Percentiles rank a stretch among this genome's conserved stretches.
Evolutionary conservation across 2,888 invertebrate genomes (phyloP).

Genomic region (Spatulosminthurus flaviceps): DNA sequence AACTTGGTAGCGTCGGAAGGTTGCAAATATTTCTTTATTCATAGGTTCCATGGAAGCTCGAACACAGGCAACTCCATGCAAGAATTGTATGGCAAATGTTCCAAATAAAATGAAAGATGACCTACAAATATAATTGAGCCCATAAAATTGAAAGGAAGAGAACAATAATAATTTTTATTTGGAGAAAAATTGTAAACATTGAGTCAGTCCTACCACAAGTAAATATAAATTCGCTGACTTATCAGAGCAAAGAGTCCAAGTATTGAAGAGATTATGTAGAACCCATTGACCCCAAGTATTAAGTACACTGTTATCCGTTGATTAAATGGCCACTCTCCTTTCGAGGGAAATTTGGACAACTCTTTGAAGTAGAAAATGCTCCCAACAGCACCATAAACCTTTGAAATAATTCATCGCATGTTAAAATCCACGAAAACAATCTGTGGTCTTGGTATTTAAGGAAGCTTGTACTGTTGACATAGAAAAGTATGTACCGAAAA

Average conservation of each 20-base stretch:
- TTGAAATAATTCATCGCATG: background rate
- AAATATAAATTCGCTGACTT: constrained; percentile 7
- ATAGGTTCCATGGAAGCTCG: constrained; percentile 27
- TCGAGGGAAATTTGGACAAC: constrained; percentile 23
- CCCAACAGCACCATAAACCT: constrained; percentile 37
- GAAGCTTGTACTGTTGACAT: background rate
- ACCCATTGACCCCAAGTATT: constrained; percentile 1
- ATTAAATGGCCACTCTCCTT: constrained; percentile 43
- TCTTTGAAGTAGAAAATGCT: constrained; percentile 25
- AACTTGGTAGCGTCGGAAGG: constrained; percentile 16
- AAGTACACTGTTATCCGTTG: constrained; percentile 19
- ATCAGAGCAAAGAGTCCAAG: constrained; percentile 35
- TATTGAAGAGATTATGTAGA: constrained; percentile 6
- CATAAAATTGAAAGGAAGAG: too few relatives aligned
- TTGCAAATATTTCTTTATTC: constrained; percentile 35
- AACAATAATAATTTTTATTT: too few relatives aligned
- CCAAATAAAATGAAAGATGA: constrained; percentile 36
- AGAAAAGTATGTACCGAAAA: constrained; percentile 25
- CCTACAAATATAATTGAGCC: too few relatives aligned
- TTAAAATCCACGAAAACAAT: too few relatives aligned
- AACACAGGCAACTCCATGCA: constrained; percentile 40
- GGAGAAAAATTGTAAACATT: too few relatives aligned
- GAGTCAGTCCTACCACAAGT: constrained; percentile 24
- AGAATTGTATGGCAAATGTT: constrained; percentile 32
- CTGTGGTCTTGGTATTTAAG: too few relatives aligned